A percentile compares a stretch with the other conserved stretches of the same genome.
phyloP scores from a whole-genome alignment of 37 sponge, comb jelly and placozoan species.

The Petrosia ficiformis region DNA sequence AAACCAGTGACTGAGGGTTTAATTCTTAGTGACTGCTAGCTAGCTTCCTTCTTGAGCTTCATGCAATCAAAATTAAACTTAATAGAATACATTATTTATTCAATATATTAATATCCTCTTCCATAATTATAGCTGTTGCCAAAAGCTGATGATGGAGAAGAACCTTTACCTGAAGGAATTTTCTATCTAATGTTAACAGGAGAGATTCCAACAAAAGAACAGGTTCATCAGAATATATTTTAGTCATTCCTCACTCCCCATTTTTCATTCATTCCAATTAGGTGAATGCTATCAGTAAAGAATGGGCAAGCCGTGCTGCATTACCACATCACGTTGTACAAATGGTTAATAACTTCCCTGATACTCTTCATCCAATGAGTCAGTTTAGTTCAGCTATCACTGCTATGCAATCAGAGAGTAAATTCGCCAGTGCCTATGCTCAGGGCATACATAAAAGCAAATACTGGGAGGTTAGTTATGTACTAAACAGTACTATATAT shows the following conservation, averaged over 20 bases:
- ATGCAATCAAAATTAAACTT: too few relatives aligned
- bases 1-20: not conserved
- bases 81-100: not conserved
- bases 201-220: conserved; percentile 83
- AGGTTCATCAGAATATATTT: conserved; percentile 49
- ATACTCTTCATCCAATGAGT: conserved; percentile 95
- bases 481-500: too few relatives aligned
- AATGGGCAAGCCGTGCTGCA: conserved; percentile 91
- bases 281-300: conserved; percentile 63
- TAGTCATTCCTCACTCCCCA: not conserved
- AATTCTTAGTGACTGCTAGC: not conserved
- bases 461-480: conserved; percentile 90
- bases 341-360: conserved; percentile 95
- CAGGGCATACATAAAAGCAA: conserved; percentile 88
- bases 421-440: conserved; percentile 93
- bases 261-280: not conserved
- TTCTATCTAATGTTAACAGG: conserved; percentile 96
- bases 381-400: conserved; percentile 95
- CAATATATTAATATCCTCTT: not conserved
- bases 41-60: not conserved
- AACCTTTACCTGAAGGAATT: conserved; percentile 97
- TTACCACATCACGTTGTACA: conserved; percentile 95
- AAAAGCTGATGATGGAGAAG: conserved; percentile 83
- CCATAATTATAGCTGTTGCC: conserved; percentile 69
- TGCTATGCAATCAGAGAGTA: conserved; percentile 95